phyloP scores from a whole-genome alignment of 2,797 vertebrate genomes.

The Danionella dracula region DNA sequence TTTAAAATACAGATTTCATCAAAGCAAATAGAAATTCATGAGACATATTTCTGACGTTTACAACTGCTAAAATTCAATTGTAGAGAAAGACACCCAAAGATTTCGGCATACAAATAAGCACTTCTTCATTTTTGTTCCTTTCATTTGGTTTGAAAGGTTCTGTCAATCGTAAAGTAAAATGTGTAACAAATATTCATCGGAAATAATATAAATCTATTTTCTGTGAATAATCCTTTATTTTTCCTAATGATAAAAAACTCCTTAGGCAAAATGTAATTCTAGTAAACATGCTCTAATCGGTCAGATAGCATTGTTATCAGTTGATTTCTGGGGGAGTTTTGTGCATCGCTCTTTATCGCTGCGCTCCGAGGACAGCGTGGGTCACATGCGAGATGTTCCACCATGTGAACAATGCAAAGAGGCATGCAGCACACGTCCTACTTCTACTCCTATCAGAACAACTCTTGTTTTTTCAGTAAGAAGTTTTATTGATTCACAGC shows the following conservation, averaged over 20 bases:
- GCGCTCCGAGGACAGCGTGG: constrained; percentile 6
- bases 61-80: no score
- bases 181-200: background rate
- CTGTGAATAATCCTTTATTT: background rate
- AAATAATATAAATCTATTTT: background rate
- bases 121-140: no score
- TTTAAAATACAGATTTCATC: no score
- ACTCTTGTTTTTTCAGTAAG: background rate
- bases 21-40: no score
- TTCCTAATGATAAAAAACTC: background rate
- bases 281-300: background rate
- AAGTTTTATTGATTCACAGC: constrained; percentile 42
- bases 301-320: constrained; percentile 7
- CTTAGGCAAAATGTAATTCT: background rate
- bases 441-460: constrained; percentile 13
- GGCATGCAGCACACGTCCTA: background rate
- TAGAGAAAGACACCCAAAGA: no score
- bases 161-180: background rate
- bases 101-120: no score
- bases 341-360: background rate
- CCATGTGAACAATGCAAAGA: background rate
- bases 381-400: no score
- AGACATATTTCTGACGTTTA: no score
- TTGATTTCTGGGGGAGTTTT: background rate
- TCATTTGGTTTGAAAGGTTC: no score